Evolutionary conservation across 1,140 invertebrate genomes (phyloP).

Genomic region (Archivesica marissinica): DNA sequence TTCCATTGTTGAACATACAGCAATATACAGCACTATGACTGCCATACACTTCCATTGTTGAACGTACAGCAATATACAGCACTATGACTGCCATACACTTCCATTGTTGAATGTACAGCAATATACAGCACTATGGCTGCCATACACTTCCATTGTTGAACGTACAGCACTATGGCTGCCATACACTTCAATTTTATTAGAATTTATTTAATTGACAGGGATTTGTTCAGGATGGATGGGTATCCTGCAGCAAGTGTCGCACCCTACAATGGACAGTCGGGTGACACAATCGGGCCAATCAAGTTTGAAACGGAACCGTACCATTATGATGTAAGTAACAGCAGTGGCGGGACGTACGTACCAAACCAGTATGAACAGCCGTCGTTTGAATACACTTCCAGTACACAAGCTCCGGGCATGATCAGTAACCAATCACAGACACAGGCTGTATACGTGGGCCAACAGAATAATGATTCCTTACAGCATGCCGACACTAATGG

Average conservation of each 20-base stretch:
- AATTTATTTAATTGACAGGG: not conserved
- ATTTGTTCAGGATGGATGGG: conserved; percentile 14
- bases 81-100: too few relatives aligned
- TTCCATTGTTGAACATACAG: too few relatives aligned
- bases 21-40: too few relatives aligned
- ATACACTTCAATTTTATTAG: not conserved
- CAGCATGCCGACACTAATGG: not conserved
- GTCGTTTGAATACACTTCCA: not conserved
- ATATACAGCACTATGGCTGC: too few relatives aligned
- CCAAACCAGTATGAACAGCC: not conserved
- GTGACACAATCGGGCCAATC: not conserved
- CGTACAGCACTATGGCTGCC: too few relatives aligned
- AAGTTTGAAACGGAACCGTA: conserved; percentile 32
- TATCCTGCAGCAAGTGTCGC: not conserved
- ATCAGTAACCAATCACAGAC: not conserved
- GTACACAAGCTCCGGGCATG: not conserved
- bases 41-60: too few relatives aligned
- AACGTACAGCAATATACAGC: too few relatives aligned
- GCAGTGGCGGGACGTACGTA: not conserved
- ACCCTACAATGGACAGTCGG: not conserved
- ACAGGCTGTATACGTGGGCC: not conserved
- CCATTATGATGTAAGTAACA: conserved; percentile 19
- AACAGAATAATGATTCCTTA: not conserved
- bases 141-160: too few relatives aligned
- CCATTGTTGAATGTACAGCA: too few relatives aligned